phyloP scores from a whole-genome alignment of 2,888 invertebrate species.

The Alloscopus bannaensis region DNA sequence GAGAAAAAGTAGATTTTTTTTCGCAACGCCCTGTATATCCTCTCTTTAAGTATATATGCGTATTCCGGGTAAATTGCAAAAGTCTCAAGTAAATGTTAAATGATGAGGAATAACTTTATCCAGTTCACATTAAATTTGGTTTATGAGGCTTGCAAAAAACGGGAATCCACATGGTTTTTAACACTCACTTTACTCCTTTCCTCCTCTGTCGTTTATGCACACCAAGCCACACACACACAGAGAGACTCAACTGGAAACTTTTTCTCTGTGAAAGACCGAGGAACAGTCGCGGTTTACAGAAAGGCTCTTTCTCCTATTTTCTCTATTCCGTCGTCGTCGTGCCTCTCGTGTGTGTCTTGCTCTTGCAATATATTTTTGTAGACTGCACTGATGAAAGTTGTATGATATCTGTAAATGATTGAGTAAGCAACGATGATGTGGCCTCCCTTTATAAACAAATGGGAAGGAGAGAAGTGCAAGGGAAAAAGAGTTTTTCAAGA shows the following conservation, averaged over 20 bases:
- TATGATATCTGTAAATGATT: slow-evolving; percentile 58
- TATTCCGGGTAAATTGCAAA: slow-evolving; percentile 40
- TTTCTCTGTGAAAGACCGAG: not conserved
- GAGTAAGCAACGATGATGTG: slow-evolving; percentile 49
- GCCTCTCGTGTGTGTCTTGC: slow-evolving; percentile 25
- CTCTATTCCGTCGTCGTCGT: slow-evolving; percentile 27
- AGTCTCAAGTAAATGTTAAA: slow-evolving; percentile 66
- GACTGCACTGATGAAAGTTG: slow-evolving; percentile 65
- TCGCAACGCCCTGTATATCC: slow-evolving; percentile 14
- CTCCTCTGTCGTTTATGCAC: slow-evolving; percentile 15
- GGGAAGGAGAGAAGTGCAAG: slow-evolving; percentile 17
- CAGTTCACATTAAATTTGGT: slow-evolving; percentile 70
- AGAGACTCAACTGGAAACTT: slow-evolving; percentile 4
- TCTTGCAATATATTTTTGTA: slow-evolving; percentile 2
- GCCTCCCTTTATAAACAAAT: slow-evolving; percentile 54
- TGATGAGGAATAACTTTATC: slow-evolving; percentile 71
- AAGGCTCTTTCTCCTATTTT: slow-evolving; percentile 25
- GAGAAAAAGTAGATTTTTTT: too few species aligned
- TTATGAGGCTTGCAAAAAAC: slow-evolving; percentile 66
- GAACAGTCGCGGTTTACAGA: too few species aligned
- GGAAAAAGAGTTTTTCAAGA: too few species aligned
- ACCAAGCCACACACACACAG: slow-evolving; percentile 10
- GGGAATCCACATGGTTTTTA: slow-evolving; percentile 64
- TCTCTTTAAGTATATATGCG: too few species aligned
- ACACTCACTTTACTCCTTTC: slow-evolving; percentile 60